phyloP scores from a whole-genome alignment of 1,140 invertebrate genomes.

The Pseudomyrmex cubaensis region DNA sequence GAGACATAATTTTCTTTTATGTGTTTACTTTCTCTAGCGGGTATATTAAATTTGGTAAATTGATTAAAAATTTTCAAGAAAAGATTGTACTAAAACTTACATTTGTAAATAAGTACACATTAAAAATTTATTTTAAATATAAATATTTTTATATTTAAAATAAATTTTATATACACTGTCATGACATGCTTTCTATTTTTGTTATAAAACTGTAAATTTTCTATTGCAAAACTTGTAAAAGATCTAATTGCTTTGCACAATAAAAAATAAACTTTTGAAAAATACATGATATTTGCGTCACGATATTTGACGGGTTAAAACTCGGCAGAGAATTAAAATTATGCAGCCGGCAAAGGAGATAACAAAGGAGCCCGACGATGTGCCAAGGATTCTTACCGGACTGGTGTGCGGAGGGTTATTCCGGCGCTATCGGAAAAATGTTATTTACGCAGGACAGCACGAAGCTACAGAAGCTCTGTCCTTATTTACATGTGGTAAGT shows the following conservation, averaged over 20 bases:
- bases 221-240: too few species aligned
- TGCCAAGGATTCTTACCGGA: slow-evolving; percentile 50
- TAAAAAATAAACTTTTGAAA: too few species aligned
- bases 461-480: slow-evolving; percentile 79
- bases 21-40: too few species aligned
- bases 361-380: slow-evolving; percentile 51
- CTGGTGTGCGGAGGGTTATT: slow-evolving; percentile 77
- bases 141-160: background rate
- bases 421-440: slow-evolving; percentile 83
- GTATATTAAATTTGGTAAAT: background rate
- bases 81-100: background rate
- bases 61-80: too few species aligned
- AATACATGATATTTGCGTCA: background rate
- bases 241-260: too few species aligned
- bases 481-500: slow-evolving; percentile 86
- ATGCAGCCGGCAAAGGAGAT: slow-evolving; percentile 34
- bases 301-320: slow-evolving; percentile 29
- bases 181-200: too few species aligned
- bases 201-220: too few species aligned
- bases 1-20: slow-evolving; percentile 43
- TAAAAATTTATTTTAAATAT: background rate
- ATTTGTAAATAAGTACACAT: background rate
- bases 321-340: slow-evolving; percentile 34
- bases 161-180: too few species aligned
- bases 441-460: slow-evolving; percentile 83